Base-by-base conservation (phyloP, 1,140 invertebrate species). In the Euglossa dilemma region DNA sequence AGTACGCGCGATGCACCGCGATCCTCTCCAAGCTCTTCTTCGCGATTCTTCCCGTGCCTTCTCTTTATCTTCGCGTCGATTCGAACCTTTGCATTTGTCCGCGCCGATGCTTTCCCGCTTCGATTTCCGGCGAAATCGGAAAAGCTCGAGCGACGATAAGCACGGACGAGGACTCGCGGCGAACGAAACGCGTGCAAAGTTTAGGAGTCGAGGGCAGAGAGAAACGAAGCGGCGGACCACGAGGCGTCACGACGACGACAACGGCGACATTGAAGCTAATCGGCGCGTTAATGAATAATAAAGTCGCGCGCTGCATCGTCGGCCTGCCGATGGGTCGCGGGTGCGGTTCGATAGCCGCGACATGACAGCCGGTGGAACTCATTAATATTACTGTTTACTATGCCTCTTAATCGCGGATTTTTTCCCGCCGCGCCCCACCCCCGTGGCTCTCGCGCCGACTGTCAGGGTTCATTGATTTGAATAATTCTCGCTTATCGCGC, bases 271-370 rank as follows among this genome's bases (percentile, higher is more conserved):
- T 85, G 85, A 87, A 91, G 91, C 91, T 93, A 93, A 93, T 92
- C 90, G 92, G 88, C 90, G 91, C 90, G 91, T 92, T 93, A 93
- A 93, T 93, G 91, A 93, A 92, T 92, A 92, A 92, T 93, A 92
- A 93, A 92, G 91, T 92, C 61, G 36, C 90, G 91, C 90, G 36
- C 36, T 36, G 1, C 36, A 36, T 1, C 36, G 90, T 92, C 91
- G 90, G 82, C 54, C n/a, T 91, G 90, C 88, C 80, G 86, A 85
- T 85, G 75, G 23, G 52, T 87, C 83, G 63, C 71, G 70, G 61
- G 71, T 36, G 80, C 79, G 83, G 75, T 76, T 75, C 80, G 89
- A 89, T 90, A 89, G 83, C 86, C 81, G 71, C 78, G 63, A 69
- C 79, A 56, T 72, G 83, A 90, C 87, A 87, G 85, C 84, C 75